Evolutionary conservation across 2,113 vertebrate species (phyloP), one percentile per base, ranked within the genome.

Genomic region (Pachycephala philippinensis): DNA sequence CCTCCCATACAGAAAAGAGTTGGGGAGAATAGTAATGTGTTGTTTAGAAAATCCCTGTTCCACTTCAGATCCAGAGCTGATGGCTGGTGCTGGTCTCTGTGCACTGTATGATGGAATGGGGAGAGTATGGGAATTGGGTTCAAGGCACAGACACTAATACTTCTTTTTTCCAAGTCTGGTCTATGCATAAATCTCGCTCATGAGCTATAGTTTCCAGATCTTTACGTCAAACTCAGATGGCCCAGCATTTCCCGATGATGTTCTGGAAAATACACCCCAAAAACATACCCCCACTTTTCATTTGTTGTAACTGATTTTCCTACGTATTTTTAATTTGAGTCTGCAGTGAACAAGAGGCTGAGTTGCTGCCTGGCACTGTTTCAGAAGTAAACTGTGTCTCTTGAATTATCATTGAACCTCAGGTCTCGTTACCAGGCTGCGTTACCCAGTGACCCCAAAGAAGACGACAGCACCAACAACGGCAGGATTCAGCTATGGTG

Each of bases 401-500:
- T 57, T 64, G 10, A 59, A 33, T 80, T 95, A 8, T 83, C 82
- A 79, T 90, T 95, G 70, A 72, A 71, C 39, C 79, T 85, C 93
- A 99, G 99, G 99, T 93, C 98, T 99, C 1, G 99, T 99, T 30
- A 98, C 98, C 45, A 98, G 99, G 90, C 94, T 99, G 69, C 97
- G 99, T 88, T 99, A 99, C 84, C 98, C 99, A 7, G 99, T 99
- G 9, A 98, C 98, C 21, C 97, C 98, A 31, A 98, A 98, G 78
- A 98, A 96, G 81, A 98, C 87, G 13, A 97, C 97, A 1, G 99
- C 98, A 27, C 99, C 99, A 1, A 98, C 98, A n/a, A 99, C 99
- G 0, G 99, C 99, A 31, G 99, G 99, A 40, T 99, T 99, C 98
- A 99, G 99, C 97, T 99, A 99, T 20, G 99, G 99, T 99, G 98